Evolutionary conservation across 2,888 invertebrate genomes (phyloP), one percentile per base, ranked within the genome.

Genomic region (Pimpla rufipes): DNA sequence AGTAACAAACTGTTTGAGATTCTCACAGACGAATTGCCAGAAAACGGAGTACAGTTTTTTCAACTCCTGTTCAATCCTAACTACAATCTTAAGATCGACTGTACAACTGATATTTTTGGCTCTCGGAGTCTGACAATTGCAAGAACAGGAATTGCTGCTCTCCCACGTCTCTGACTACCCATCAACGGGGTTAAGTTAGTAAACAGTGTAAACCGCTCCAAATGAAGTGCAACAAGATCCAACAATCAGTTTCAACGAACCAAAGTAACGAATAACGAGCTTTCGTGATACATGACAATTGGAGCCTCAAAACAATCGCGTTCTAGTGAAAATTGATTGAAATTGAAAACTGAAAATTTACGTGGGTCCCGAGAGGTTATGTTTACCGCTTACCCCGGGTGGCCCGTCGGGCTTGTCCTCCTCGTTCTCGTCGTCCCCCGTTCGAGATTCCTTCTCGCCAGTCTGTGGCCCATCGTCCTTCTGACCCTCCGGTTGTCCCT

Each of bases 401-500:
- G 83, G 70, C 47, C 68, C 80, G n/a, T 85, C 85, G 8, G 55
- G 45, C 71, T 81, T 83, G 37, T 83, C 85, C 64, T 90, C 90
- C 40, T 83, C 76, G 16, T 88, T 86, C 59, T 88, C 86, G 52
- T 89, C 89, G 10, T 89, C 90, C 59, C 68, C 83, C 57, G 84
- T 86, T 62, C 87, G 87, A 8, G 90, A 87, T 73, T 92, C 92
- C 66, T 92, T 91, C 45, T 91, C 89, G 35, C 77, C 71, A 37
- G 85, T 75, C 35, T 82, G 82, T 0, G 86, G 62, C 2, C 86
- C 84, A 35, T 94, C 90, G 87, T 90, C 90, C 79, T 93, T 93
- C 35, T 90, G 89, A 67, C 76, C 87, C 73, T 91, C 90, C 59
- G 87, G 81, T 59, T 90, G 90, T 16, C 86, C 85, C 16, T 88